Conservation (phyloP, 2,797 vertebrate genomes). For the Molossus molossus region DNA sequence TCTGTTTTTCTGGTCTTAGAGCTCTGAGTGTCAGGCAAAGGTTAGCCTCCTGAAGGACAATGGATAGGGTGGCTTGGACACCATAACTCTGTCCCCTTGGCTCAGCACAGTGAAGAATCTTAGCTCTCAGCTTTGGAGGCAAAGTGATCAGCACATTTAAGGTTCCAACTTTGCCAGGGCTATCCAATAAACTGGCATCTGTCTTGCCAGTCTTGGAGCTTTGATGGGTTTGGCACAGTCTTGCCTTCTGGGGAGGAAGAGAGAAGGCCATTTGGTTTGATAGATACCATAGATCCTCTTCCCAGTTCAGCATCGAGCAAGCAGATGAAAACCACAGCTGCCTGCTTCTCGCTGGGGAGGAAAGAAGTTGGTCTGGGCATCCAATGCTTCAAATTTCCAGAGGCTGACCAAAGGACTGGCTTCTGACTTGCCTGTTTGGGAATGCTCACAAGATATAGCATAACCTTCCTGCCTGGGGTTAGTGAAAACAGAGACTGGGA, state of each 20-base stretch:
- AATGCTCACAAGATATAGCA: neutral
- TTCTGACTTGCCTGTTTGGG: neutral
- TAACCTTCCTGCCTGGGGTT: neutral
- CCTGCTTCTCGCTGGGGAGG: neutral
- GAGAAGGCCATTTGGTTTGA: neutral
- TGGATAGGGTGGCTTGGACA: neutral
- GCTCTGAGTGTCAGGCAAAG: neutral
- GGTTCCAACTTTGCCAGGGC: neutral
- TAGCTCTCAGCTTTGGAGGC: neutral
- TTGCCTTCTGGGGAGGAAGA: neutral
- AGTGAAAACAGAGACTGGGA: neutral
- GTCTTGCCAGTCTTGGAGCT: neutral
- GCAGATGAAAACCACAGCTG: neutral
- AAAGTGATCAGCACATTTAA: neutral
- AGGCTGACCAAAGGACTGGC: neutral
- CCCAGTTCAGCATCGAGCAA: neutral
- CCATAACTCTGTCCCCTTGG: neutral
- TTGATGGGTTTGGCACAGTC: neutral
- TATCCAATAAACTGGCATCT: neutral
- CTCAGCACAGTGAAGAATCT: neutral
- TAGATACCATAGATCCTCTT: neutral
- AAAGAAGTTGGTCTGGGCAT: neutral
- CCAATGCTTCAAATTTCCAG: neutral
- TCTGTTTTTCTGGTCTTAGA: neutral
- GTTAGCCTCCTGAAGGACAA: neutral